Base-by-base conservation (phyloP, 2,113 vertebrate genomes). In the Misgurnus mizolepis region DNA sequence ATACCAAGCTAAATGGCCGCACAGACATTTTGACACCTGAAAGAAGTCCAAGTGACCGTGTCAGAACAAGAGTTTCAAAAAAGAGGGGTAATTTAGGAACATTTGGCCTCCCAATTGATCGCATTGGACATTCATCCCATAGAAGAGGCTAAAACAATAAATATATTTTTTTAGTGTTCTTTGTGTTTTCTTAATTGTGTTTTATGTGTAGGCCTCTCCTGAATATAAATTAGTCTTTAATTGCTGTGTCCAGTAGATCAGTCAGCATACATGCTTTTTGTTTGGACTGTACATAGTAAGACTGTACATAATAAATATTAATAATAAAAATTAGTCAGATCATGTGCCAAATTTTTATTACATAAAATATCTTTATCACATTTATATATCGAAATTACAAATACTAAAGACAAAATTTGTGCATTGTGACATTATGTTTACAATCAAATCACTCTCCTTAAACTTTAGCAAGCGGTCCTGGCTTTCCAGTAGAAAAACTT, bases 401-500 rank as follows among this genome's bases (percentile, higher is more conserved):
- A 53, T 53, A 9, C 50, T 53, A 53, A 15, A 53, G 49, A 12
- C 0, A 50, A 50, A 12, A 50, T 50, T 8, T 12, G 49, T 12
- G 11, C 49, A 40, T 6, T 40, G 61, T 64, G 53, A 56, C 50
- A 72, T 12, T 40, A 34, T 56, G 70, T 53, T 53, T 15, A 53
- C 50, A 53, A 53, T 53, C 50, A 53, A 53, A 53, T 15, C 50
- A 11, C 27, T 34, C 27, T 34, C 27, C 27, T 34, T 34, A 7
- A 4, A 18, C 34, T 12, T 88, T 62, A 91, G 74, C 90, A 92
- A 67, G 76, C 6, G 27, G 81, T 84, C 89, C 86, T 87, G 66
- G 86, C 39, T 81, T 92, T 91, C 89, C 88, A 92, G 85, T 77
- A 92, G 85, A 88, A 89, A 7, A 81, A 6, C 73, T 17, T 77